Base-by-base conservation (phyloP, 2,888 invertebrate species). In the Lasius fuliginosus region DNA sequence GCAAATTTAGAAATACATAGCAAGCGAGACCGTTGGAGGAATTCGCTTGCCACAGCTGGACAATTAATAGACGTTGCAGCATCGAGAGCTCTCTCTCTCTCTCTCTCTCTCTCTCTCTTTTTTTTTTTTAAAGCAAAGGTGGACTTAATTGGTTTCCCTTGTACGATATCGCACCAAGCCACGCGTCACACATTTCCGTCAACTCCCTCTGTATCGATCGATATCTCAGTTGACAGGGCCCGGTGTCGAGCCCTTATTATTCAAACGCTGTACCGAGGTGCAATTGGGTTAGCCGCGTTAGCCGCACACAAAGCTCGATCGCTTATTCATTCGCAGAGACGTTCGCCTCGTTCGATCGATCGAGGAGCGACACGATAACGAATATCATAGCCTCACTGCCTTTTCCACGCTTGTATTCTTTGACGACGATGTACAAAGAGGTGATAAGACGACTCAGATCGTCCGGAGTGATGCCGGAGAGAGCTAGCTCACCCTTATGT, bases 371-470 rank as follows among this genome's bases (percentile, higher is more conserved):
- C 23, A 56, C 11, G 58, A 40, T 40, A 64, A 60, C 56, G 67
- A 76, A 82, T 15, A 53, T 46, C 46, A 33, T 65, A 58, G 23
- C 12, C 46, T 30, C 27, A 23, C 42, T 62, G 62, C 75, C 75
- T 88, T 82, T 68, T 71, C 85, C 58, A 77, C 53, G 68, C 53
- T 83, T 81, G 65, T 76, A 85, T 82, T 84, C 84, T 77, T 89
- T 67, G 84, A 53, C n/a, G 82, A 81, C 65, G 74, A 56, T 67
- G 58, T 74, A 62, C 23, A 65, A 68, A 46, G 53, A 36, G 18
- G 56, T 36, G 67, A 33, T 82, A 65, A 83, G 71, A 62, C 85
- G 89, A 89, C 86, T 88, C 84, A 89, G 85, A 88, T 88, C 67
- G 62, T 64, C 23, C 75, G 42, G 49, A 69, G 46, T 79, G 42